These are phyloP conservation scores for Origma solitaria DNA, from an alignment of 2,113 vertebrate species.

Conservation along the genomic window DNA sequence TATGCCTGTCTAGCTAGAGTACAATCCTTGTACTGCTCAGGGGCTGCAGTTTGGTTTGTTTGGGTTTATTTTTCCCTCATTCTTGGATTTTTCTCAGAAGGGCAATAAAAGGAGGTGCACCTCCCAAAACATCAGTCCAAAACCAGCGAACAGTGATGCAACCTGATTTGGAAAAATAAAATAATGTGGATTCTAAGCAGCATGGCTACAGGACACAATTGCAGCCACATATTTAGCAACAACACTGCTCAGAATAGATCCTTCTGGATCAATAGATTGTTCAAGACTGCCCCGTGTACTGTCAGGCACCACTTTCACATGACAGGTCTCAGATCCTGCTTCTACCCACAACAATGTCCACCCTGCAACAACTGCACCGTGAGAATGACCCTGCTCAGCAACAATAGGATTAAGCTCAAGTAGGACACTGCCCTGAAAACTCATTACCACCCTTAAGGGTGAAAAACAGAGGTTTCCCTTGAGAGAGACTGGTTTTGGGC, in stretches of 20 bases:
- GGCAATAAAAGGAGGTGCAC: not conserved
- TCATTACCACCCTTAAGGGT: not conserved
- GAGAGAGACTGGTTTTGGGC: not conserved
- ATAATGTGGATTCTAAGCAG: not conserved
- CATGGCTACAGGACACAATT: not conserved
- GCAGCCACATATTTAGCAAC: not conserved
- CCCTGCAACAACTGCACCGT: not conserved
- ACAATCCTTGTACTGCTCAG: not conserved
- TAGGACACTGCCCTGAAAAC: not conserved
- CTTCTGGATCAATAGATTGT: not conserved
- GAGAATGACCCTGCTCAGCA: not conserved
- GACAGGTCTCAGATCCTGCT: not conserved
- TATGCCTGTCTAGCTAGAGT: not conserved
- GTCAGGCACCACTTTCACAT: not conserved
- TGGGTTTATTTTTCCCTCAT: not conserved
- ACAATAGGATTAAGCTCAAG: fast-evolving
- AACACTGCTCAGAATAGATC: not conserved
- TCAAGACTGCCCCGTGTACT: not conserved
- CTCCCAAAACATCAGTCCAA: not conserved
- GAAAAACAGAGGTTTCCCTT: not conserved
- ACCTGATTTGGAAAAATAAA: not conserved
- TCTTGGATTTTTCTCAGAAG: not conserved
- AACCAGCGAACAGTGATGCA: not conserved
- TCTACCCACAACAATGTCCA: not conserved
- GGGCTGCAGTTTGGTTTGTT: not conserved